phyloP scores from a whole-genome alignment of 2,888 invertebrate species.

The Drosophila anceps region DNA sequence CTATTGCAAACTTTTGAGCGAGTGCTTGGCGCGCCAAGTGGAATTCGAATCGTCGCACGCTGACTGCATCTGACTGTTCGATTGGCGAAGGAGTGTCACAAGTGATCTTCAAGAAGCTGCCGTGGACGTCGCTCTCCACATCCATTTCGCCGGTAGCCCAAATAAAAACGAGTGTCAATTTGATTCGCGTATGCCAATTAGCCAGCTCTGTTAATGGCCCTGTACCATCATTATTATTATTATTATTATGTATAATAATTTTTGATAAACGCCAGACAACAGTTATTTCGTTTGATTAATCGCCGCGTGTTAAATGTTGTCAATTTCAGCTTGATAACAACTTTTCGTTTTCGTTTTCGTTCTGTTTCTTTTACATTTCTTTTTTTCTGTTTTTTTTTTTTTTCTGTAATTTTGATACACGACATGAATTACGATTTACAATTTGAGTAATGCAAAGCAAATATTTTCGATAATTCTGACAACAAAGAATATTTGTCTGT shows the following conservation, averaged over 20 bases:
- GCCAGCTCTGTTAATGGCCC: constrained; percentile 23
- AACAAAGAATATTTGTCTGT: constrained; percentile 42
- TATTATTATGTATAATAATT: constrained; percentile 21
- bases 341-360: constrained; percentile 18
- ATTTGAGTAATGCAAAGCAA: constrained; percentile 49
- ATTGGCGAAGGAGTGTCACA: constrained; percentile 6
- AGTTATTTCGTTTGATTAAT: constrained; percentile 45
- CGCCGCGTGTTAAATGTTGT: constrained; percentile 40
- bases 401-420: constrained; percentile 14
- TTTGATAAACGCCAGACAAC: constrained; percentile 38
- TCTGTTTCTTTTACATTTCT: background rate
- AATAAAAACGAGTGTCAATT: constrained; percentile 18
- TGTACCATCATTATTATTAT: constrained; percentile 21
- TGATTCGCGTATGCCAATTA: constrained; percentile 28
- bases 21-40: constrained; percentile 17
- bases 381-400: constrained; percentile 23
- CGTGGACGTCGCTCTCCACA: constrained; percentile 7
- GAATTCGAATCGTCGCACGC: background rate
- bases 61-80: constrained; percentile 13
- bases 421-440: constrained; percentile 50
- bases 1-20: constrained; percentile 1
- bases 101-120: constrained; percentile 21
- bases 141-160: constrained; percentile 22
- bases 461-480: constrained; percentile 36
- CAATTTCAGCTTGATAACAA: constrained; percentile 39